These are phyloP conservation scores for Chamaetylas fuelleborni DNA, from an alignment of 2,113 vertebrate species.

Conservation along the genomic window DNA sequence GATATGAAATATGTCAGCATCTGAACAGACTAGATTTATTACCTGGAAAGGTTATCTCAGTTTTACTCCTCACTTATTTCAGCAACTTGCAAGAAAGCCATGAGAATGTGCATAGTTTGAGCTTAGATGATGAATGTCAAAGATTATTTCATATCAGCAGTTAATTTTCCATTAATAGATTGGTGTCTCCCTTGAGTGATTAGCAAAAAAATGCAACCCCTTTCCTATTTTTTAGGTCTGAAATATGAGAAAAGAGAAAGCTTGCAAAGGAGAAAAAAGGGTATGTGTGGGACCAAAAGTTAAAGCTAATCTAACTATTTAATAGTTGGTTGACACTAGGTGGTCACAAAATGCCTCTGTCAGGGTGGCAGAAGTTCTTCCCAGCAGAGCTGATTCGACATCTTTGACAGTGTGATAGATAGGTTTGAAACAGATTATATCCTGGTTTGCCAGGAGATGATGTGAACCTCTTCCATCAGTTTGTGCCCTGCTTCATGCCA, in stretches of 20 bases:
- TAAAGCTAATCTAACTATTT: background rate
- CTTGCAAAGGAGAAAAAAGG: background rate
- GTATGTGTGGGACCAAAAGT: fast-evolving
- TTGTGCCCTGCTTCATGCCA: background rate
- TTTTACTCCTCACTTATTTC: background rate
- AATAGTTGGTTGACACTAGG: background rate
- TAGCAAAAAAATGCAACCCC: background rate
- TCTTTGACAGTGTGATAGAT: background rate
- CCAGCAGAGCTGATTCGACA: background rate
- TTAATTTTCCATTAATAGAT: background rate
- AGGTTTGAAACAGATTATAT: background rate
- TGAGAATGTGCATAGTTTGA: background rate
- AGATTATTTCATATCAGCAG: background rate
- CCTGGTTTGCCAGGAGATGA: background rate
- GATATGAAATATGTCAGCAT: background rate
- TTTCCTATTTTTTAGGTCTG: background rate
- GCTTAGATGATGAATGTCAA: background rate
- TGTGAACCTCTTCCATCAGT: background rate
- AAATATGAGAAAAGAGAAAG: background rate
- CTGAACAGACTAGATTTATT: background rate
- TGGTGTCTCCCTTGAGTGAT: background rate
- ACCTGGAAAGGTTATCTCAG: background rate
- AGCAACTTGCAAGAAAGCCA: background rate
- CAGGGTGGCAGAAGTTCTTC: background rate
- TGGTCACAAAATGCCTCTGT: background rate